Evolutionary conservation across 2,113 vertebrate species (phyloP).

Genomic region (Siniperca chuatsi): DNA sequence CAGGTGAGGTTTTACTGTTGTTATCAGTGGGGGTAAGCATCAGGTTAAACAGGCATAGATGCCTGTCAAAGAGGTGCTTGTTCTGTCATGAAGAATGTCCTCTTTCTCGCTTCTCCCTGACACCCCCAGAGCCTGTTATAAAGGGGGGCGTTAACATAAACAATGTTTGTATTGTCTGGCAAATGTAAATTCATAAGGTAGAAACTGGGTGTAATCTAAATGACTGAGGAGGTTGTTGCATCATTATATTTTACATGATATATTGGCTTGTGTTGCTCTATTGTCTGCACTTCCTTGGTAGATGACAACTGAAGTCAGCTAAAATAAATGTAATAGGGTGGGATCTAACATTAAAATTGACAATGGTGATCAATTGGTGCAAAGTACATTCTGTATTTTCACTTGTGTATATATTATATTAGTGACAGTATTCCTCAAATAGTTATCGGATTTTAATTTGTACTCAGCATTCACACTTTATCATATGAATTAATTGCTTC

Average conservation of each 20-base stretch:
- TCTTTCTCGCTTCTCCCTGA: not conserved
- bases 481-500: not conserved
- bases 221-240: not conserved
- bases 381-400: not conserved
- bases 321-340: not conserved
- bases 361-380: not conserved
- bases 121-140: conserved; percentile 12
- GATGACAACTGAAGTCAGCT: not conserved
- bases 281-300: not conserved
- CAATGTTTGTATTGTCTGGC: conserved; percentile 9
- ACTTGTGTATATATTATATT: not conserved
- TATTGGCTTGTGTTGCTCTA: not conserved
- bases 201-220: not conserved
- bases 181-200: not conserved
- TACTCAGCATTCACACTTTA: not conserved
- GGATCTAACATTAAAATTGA: not conserved
- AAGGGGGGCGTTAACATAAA: not conserved
- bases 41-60: conserved; percentile 5
- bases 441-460: not conserved
- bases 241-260: not conserved
- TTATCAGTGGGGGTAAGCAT: not conserved
- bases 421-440: not conserved
- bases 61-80: conserved; percentile 18
- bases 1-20: not conserved
- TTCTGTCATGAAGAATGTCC: not conserved